These are phyloP conservation scores for Drosophila simulans DNA, from an alignment of 1,140 invertebrate species.

Conservation along the genomic window DNA sequence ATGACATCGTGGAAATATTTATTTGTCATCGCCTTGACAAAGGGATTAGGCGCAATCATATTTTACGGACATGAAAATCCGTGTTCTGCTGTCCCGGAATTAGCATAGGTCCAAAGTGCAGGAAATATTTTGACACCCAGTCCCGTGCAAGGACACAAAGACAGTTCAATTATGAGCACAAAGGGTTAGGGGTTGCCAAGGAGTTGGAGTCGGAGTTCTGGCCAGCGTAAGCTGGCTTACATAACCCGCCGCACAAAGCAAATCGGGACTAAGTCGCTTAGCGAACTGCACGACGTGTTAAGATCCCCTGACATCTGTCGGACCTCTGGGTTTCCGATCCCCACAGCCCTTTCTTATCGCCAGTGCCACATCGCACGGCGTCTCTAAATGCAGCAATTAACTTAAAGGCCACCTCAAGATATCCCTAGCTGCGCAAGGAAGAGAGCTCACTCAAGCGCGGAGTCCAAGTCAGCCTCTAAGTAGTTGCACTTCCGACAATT, in stretches of 20 bases:
- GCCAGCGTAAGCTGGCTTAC: constrained; percentile 48
- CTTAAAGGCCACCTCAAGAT: constrained; percentile 41
- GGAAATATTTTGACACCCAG: constrained; percentile 69
- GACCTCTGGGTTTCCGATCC: neutral
- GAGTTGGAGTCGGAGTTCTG: constrained; percentile 17
- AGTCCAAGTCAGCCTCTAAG: constrained; percentile 56
- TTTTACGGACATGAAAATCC: constrained; percentile 57
- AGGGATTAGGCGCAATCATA: constrained; percentile 63
- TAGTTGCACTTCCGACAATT: constrained; percentile 78
- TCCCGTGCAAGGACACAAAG: constrained; percentile 13
- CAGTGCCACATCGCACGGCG: constrained; percentile 28
- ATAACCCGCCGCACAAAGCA: constrained; percentile 37
- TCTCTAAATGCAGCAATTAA: constrained; percentile 75
- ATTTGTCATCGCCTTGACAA: constrained; percentile 59
- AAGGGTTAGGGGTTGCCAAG: constrained; percentile 32
- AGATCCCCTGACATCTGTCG: constrained; percentile 29
- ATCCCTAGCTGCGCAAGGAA: neutral
- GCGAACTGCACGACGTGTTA: constrained; percentile 6
- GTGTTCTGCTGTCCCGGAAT: constrained; percentile 24
- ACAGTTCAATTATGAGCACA: constrained; percentile 68
- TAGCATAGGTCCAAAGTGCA: constrained; percentile 46
- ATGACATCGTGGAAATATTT: constrained; percentile 76
- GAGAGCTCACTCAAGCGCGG: constrained; percentile 50
- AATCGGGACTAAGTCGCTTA: constrained; percentile 60
- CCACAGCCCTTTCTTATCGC: constrained; percentile 29